Base-by-base conservation (phyloP, 2,113 vertebrate genomes). In the Copsychus sechellarum region DNA sequence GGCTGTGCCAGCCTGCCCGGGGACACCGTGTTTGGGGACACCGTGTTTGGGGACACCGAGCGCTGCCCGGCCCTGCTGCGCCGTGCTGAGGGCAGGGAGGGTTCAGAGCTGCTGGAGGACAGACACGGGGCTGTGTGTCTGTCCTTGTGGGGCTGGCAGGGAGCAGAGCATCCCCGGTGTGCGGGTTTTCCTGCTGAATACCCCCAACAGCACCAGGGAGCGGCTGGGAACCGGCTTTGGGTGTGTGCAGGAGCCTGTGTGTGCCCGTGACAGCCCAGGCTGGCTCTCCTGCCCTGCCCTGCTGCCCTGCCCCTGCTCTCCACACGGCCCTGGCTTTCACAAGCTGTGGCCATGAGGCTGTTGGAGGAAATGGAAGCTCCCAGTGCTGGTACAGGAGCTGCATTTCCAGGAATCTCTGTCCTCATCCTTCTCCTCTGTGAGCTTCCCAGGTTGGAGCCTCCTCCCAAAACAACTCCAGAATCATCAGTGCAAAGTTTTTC, bases 151-250 rank as follows among this genome's bases (percentile, higher is more conserved):
- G 50, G 48, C 57, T 24, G 3, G 6, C 64, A 11, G 51, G 38
- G 64, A 20, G 56, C 73, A 29, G 28, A 70, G 28, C n/a, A 25
- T 14, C 34, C 48, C 25, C 4, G 25, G 3, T 2, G 13, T 6
- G 47, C 0, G 50, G 18, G 5, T 9, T 72, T 47, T 26, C 25
- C 76, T 65, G 57, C 22, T 36, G 0, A 33, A 6, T 0, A 3
- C 43, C 3, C 60, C 60, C 47, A 42, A 2, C 16, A 31, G 84
- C 20, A 1, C 14, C 21, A 3, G 36, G 65, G 51, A 42, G 4
- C 50, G 38, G 58, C 19, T 6, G 36, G 58, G 47, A 12, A 19
- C 0, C 6, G 10, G 47, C 15, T 47, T 2, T 29, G 73, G 38
- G 16, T 1, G 21, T n/a, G 34, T 12, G 65, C 1, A 22, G 66